Evolutionary conservation across 2,888 invertebrate genomes (phyloP).

Genomic region (Thalpophila matura): DNA sequence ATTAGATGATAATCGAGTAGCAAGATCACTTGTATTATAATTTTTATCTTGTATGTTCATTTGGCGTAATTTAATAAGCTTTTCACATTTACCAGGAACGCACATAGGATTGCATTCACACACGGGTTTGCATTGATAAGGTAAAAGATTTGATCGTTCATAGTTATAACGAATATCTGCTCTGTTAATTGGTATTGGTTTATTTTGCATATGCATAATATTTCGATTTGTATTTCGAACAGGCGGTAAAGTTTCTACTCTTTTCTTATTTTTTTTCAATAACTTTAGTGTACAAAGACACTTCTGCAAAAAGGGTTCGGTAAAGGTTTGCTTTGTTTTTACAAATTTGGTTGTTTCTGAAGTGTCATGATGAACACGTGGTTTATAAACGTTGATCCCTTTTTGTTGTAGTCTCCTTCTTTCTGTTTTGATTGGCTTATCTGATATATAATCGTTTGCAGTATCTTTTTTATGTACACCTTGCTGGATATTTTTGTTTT

Average conservation of each 20-base stretch:
- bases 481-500: conserved; percentile 34
- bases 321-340: conserved; percentile 38
- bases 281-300: conserved; percentile 51
- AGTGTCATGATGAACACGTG: conserved; percentile 18
- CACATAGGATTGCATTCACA: background rate
- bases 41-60: conserved; percentile 13
- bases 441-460: background rate
- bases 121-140: conserved; percentile 54
- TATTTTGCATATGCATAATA: conserved; percentile 37
- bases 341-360: conserved; percentile 20
- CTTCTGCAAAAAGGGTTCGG: conserved; percentile 35
- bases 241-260: conserved; percentile 10
- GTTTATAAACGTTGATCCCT: conserved; percentile 33
- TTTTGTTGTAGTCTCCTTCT: conserved; percentile 15
- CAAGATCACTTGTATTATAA: conserved; percentile 3
- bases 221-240: conserved; percentile 10
- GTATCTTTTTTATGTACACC: background rate
- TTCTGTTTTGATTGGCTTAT: conserved; percentile 2
- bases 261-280: conserved; percentile 49
- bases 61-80: background rate
- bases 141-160: conserved; percentile 21
- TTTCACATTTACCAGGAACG: conserved; percentile 16
- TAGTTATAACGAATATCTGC: conserved; percentile 12
- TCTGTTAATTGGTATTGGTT: conserved; percentile 24
- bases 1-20: conserved; percentile 15